Evolutionary conservation across 2,113 vertebrate genomes (phyloP).

Genomic region (Larimichthys polyactis): DNA sequence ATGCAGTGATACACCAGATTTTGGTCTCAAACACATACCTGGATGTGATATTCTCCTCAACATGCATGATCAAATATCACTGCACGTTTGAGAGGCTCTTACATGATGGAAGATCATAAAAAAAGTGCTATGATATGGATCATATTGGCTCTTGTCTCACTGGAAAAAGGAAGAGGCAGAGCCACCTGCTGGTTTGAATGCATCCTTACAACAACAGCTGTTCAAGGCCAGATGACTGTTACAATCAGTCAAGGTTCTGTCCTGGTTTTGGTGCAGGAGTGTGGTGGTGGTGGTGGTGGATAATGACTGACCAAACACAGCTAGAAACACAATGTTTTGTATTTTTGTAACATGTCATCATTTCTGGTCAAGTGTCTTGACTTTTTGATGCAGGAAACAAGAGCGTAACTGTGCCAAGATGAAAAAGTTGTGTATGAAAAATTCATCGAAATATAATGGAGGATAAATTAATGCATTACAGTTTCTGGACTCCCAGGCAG

Average conservation of each 20-base stretch:
- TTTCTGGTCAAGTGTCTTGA: neutral
- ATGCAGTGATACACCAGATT: neutral
- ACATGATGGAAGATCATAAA: neutral
- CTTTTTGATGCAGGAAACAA: neutral
- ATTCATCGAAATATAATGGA: conserved; percentile 4
- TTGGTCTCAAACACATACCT: neutral
- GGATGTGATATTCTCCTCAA: neutral
- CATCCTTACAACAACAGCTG: conserved; percentile 67
- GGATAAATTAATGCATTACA: conserved; percentile 22
- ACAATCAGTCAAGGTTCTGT: conserved; percentile 42
- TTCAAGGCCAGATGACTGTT: conserved; percentile 45
- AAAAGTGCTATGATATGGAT: conserved; percentile 11
- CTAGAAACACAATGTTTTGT: neutral
- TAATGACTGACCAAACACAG: neutral
- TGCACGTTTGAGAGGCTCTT: neutral
- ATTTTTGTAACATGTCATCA: neutral
- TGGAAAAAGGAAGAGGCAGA: conserved; percentile 14
- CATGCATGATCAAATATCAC: neutral
- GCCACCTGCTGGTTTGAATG: conserved; percentile 66
- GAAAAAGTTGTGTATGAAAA: conserved; percentile 1
- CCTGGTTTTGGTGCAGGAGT: conserved; percentile 38
- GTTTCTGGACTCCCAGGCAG: conserved; percentile 8
- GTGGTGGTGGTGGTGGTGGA: conserved; percentile 19
- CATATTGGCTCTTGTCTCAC: neutral
- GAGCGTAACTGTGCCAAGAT: neutral